Conservation (phyloP, 2,888 invertebrate species). For the Apocheima hispidaria region DNA sequence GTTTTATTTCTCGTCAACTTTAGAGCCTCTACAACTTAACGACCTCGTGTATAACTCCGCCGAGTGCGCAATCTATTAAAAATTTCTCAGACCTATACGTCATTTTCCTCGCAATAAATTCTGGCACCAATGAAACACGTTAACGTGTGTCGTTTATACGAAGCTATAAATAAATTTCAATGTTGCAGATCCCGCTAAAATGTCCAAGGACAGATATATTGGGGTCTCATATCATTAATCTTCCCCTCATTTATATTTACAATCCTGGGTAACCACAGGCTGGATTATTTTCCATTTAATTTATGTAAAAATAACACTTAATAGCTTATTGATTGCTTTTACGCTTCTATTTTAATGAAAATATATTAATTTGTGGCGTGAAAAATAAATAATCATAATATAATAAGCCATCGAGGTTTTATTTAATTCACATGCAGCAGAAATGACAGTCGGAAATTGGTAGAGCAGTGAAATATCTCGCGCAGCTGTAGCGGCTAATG, state of each 20-base stretch:
- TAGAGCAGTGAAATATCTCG: constrained; percentile 73
- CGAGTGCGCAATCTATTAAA: constrained; percentile 45
- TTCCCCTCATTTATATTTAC: constrained; percentile 68
- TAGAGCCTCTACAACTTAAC: not conserved
- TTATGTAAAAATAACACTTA: constrained; percentile 19
- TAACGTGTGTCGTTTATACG: constrained; percentile 70
- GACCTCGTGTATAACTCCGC: not conserved
- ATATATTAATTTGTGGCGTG: not conserved
- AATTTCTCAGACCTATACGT: constrained; percentile 54
- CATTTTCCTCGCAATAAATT: constrained; percentile 62
- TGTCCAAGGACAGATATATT: constrained; percentile 74
- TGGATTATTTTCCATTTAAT: constrained; percentile 47
- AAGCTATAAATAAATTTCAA: constrained; percentile 78
- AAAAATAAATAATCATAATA: not conserved
- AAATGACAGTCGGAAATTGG: constrained; percentile 73
- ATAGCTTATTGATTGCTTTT: constrained; percentile 5
- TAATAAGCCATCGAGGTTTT: constrained; percentile 24
- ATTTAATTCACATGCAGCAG: constrained; percentile 70
- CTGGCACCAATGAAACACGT: constrained; percentile 64
- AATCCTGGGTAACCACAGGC: constrained; percentile 53
- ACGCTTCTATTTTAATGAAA: not conserved
- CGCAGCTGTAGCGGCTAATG: constrained; percentile 76
- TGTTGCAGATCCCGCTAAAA: constrained; percentile 74
- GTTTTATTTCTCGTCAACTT: constrained; percentile 6
- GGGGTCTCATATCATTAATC: constrained; percentile 74